Base-by-base conservation (phyloP, 2,888 invertebrate genomes). In the Entomobrya multifasciata region DNA sequence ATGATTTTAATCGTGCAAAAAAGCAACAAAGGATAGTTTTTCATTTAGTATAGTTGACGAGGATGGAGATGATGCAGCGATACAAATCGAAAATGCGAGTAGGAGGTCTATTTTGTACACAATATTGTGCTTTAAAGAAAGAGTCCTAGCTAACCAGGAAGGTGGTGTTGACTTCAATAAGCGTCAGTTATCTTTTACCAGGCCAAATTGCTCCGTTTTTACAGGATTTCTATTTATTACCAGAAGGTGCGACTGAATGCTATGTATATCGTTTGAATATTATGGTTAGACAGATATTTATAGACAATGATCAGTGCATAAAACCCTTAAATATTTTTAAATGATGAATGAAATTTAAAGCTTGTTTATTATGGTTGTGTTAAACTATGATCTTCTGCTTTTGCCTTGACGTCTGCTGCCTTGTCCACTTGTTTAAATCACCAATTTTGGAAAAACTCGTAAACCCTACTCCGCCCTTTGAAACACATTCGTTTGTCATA, bases 31-130 rank as follows among this genome's bases (percentile, higher is more conserved):
- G 44, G 36, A 47, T 36, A 36, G 20, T 41, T 5, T 22, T 22
- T 41, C 17, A 8, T 36, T 60, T 65, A 72, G 57, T 72, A 13
- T 22, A 17, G 62, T 47, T 10, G 67, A 25, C 30, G 52, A 67
- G n/a, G n/a, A 52, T 8, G n/a, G 25, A n/a, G 55, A 27, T n/a
- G n/a, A n/a, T 55, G 57, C 36, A 60, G 74, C 57, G 82, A 82
- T 82, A 74, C 41, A 82, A 82, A 82, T 82, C 47, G 82, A 82
- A 82, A 82, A 82, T 44, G 60, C 82, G 60, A 60, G 82, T 74
- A 74, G 82, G 82, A 82, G 82, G 82, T 82, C 82, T 74, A 55
- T 82, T 82, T 70, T 82, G 10, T 72, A 70, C 27, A n/a, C 36
- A 76, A 10, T 5, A 44, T 67, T 55, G 15, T n/a, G n/a, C n/a